A percentile compares a stretch with the other conserved stretches of the same genome.
Conservation (phyloP, 2,888 invertebrate genomes). For the Metacarcinus magister region DNA sequence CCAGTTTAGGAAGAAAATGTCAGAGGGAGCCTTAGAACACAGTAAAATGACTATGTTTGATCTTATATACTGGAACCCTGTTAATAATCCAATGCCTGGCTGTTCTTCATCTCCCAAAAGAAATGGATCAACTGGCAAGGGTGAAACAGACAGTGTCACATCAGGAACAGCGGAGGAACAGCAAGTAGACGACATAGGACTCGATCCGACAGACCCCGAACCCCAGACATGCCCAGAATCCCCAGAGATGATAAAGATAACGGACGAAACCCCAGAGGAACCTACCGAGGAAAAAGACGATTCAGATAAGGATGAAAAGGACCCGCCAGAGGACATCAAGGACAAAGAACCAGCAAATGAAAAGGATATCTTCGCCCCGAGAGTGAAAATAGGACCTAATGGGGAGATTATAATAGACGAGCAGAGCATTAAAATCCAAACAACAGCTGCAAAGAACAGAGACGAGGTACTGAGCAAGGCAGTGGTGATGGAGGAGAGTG, state of each 20-base stretch:
- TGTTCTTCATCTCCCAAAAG: conserved; percentile 62
- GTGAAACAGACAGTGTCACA: conserved; percentile 66
- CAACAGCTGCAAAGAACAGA: conserved; percentile 88
- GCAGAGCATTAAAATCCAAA: conserved; percentile 92
- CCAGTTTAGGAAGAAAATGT: conserved; percentile 78
- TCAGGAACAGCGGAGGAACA: conserved; percentile 72
- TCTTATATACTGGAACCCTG: conserved; percentile 95
- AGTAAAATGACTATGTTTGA: conserved; percentile 93
- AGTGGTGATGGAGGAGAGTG: conserved; percentile 88
- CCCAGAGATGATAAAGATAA: not conserved
- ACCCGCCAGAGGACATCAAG: not conserved
- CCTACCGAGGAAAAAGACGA: not conserved
- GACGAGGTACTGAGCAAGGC: conserved; percentile 88
- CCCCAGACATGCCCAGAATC: conserved; percentile 13
- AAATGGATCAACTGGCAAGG: conserved; percentile 37
- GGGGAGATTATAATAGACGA: conserved; percentile 94
- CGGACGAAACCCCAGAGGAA: not conserved
- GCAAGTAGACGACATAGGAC: conserved; percentile 69
- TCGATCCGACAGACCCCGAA: conserved; percentile 40
- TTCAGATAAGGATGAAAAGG: not conserved
- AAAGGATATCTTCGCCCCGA: conserved; percentile 84
- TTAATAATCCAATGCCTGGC: conserved; percentile 83
- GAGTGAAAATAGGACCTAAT: conserved; percentile 93
- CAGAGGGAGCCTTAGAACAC: conserved; percentile 71
- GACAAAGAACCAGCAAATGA: conserved; percentile 52